phyloP scores from a whole-genome alignment of 1,140 invertebrate species.

The Maniola jurtina region DNA sequence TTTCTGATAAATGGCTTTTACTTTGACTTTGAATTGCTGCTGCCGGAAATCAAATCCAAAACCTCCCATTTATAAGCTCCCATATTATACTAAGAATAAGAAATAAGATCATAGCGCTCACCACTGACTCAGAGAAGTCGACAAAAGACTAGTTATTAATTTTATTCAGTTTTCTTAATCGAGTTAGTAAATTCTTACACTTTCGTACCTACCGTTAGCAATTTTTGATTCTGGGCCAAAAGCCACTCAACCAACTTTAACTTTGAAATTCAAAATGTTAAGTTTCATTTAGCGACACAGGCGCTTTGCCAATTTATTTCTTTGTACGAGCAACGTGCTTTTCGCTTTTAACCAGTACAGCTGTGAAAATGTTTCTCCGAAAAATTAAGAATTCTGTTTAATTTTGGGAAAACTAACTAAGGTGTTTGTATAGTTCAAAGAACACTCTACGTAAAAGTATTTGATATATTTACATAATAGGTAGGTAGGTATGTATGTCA shows the following conservation, averaged over 20 bases:
- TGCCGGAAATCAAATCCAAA: no score
- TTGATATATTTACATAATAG: no score
- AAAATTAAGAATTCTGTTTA: neutral
- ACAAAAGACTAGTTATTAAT: neutral
- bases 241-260: conserved; percentile 34
- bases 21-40: no score
- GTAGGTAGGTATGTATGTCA: no score
- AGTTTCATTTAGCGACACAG: conserved; percentile 31
- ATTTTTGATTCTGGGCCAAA: conserved; percentile 36
- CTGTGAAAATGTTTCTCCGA: conserved; percentile 3
- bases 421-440: no score
- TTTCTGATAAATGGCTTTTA: no score
- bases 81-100: no score
- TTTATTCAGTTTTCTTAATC: neutral
- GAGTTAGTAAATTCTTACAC: neutral
- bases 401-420: neutral
- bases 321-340: conserved; percentile 27
- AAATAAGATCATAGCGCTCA: no score
- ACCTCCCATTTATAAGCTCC: no score
- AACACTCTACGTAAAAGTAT: no score
- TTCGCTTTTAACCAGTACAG: conserved; percentile 11
- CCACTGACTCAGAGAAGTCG: no score
- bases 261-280: conserved; percentile 34
- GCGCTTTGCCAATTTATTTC: conserved; percentile 32
- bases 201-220: conserved; percentile 6